Percentiles rank a stretch among this genome's conserved stretches.
phyloP scores from a whole-genome alignment of 2,888 invertebrate genomes.

The Dendrolimus pini region DNA sequence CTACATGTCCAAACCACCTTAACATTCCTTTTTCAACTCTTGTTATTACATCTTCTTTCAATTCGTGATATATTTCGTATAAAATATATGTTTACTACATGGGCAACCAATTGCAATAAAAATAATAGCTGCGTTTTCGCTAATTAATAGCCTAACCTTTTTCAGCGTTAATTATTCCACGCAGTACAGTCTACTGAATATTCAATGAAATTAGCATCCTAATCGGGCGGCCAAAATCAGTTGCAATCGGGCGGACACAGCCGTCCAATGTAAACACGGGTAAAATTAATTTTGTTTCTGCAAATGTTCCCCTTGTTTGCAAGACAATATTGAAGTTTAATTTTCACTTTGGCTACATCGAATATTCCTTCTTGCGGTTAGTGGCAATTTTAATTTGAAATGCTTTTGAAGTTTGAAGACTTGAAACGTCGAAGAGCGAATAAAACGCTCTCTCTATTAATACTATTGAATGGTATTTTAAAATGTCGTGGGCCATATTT shows the following conservation, averaged over 20 bases:
- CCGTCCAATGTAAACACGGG: conserved; percentile 23
- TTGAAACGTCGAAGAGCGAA: too few species aligned
- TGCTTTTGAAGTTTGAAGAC: too few species aligned
- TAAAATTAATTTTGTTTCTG: conserved; percentile 32
- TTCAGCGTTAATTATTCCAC: conserved; percentile 30
- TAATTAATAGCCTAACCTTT: conserved; percentile 12
- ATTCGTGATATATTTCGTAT: too few species aligned
- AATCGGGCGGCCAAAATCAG: conserved; percentile 40
- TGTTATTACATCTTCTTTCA: too few species aligned
- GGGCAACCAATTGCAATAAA: not conserved
- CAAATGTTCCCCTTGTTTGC: conserved; percentile 47
- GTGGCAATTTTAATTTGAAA: conserved; percentile 1
- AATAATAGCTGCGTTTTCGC: not conserved
- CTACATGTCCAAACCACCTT: too few species aligned
- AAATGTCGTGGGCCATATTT: too few species aligned
- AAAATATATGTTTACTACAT: too few species aligned
- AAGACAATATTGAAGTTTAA: conserved; percentile 46
- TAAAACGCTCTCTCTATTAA: too few species aligned
- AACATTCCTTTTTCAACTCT: too few species aligned
- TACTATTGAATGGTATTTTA: too few species aligned
- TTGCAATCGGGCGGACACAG: conserved; percentile 26
- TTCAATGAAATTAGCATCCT: conserved; percentile 46
- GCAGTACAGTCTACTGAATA: conserved; percentile 26
- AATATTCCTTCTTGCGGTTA: not conserved
- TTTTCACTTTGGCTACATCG: conserved; percentile 28